These are phyloP conservation scores for Anastrepha obliqua DNA, from an alignment of 1,140 invertebrate species.

Conservation along the genomic window DNA sequence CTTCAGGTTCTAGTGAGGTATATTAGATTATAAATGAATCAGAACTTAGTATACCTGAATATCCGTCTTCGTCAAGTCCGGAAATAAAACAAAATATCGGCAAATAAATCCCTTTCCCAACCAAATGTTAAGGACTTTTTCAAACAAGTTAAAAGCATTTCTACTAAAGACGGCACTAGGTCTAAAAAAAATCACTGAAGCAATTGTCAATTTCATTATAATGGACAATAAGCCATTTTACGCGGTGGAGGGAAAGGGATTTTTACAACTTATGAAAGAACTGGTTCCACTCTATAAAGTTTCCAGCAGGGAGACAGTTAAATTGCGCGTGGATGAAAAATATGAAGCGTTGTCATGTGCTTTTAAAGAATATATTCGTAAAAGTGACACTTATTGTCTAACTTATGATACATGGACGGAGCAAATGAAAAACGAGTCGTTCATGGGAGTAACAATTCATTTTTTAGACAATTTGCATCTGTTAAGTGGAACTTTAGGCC, in stretches of 20 bases:
- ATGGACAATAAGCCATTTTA: slow-evolving; percentile 56
- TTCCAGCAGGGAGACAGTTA: slow-evolving; percentile 59
- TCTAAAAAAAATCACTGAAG: slow-evolving; percentile 56
- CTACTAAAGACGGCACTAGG: background rate
- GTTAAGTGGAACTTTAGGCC: slow-evolving; percentile 50
- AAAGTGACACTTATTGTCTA: slow-evolving; percentile 45
- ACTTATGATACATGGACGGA: slow-evolving; percentile 60
- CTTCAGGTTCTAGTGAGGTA: too few species aligned
- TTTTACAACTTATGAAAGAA: slow-evolving; percentile 59
- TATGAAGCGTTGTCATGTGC: slow-evolving; percentile 47
- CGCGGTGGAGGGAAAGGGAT: slow-evolving; percentile 58
- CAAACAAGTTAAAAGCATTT: background rate
- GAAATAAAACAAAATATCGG: too few species aligned
- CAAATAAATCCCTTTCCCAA: too few species aligned
- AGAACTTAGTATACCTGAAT: too few species aligned
- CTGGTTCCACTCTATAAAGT: slow-evolving; percentile 59
- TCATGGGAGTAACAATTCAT: slow-evolving; percentile 58
- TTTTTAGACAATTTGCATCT: slow-evolving; percentile 55
- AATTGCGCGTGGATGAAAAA: slow-evolving; percentile 57
- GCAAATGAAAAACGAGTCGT: slow-evolving; percentile 48
- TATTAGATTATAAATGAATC: too few species aligned
- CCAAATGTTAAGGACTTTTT: background rate
- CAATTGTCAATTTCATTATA: slow-evolving; percentile 56
- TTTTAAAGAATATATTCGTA: slow-evolving; percentile 53
- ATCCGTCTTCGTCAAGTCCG: too few species aligned